Evolutionary conservation across 2,888 invertebrate species (phyloP).

Genomic region (Lypha dubia): DNA sequence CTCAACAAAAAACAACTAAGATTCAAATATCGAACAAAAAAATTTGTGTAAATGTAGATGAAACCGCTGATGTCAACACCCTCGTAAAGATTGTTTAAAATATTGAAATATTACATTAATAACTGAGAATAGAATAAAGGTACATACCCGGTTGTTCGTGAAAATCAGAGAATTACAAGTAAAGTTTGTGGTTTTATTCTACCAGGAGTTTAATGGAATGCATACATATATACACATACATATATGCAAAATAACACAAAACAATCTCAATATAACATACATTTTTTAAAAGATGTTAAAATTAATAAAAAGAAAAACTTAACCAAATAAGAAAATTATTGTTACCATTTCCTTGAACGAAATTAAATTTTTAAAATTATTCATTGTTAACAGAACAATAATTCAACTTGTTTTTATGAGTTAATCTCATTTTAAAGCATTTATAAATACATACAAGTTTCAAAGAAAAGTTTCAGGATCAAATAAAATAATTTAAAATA

Average conservation of each 20-base stretch:
- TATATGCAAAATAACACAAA: conserved; percentile 28
- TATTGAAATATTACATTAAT: too few relatives aligned
- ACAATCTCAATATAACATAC: conserved; percentile 3
- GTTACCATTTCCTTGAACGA: conserved; percentile 24
- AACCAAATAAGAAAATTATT: conserved; percentile 17
- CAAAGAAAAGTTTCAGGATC: neutral
- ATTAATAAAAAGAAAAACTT: conserved; percentile 37
- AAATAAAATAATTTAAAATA: conserved; percentile 41
- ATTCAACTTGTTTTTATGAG: conserved; percentile 40
- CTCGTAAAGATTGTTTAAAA: neutral
- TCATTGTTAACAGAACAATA: conserved; percentile 44
- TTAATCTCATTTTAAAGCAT: conserved; percentile 42
- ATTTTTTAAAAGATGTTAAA: conserved; percentile 13
- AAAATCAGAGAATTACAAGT: neutral
- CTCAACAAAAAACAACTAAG: too few relatives aligned
- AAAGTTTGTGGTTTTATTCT: too few relatives aligned
- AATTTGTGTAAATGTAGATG: too few relatives aligned
- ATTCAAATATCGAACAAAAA: too few relatives aligned
- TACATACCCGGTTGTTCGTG: neutral
- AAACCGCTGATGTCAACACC: neutral
- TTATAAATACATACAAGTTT: conserved; percentile 16
- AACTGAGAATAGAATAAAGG: too few relatives aligned
- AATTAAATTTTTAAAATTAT: conserved; percentile 21
- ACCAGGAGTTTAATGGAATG: neutral
- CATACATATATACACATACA: neutral